Conservation (phyloP, 2,113 vertebrate genomes). For the Propithecus coquereli region DNA sequence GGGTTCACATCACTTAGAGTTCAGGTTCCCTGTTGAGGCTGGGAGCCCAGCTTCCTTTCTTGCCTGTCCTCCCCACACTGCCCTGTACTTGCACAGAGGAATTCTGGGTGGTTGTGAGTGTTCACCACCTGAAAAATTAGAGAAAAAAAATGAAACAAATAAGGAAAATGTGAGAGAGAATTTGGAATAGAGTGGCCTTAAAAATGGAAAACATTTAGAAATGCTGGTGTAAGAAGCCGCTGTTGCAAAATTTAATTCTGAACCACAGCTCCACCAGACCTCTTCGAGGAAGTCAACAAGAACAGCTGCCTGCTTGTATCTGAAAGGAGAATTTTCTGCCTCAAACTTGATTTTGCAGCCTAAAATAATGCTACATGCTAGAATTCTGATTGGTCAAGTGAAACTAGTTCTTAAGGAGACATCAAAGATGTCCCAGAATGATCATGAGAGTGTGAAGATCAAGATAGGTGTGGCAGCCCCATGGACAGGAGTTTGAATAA, state of each 20-base stretch:
- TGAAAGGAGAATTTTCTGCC: neutral
- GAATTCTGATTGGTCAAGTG: neutral
- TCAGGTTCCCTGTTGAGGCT: rapidly evolving
- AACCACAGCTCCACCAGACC: neutral
- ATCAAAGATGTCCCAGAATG: neutral
- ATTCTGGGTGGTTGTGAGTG: neutral
- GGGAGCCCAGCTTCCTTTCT: neutral
- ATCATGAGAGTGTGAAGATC: neutral
- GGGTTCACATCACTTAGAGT: too few species aligned
- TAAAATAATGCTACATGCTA: neutral
- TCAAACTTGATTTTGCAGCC: neutral
- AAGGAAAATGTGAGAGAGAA: neutral
- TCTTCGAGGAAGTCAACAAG: neutral
- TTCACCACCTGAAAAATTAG: neutral
- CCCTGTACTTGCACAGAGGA: neutral
- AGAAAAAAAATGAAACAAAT: neutral
- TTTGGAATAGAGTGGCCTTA: neutral
- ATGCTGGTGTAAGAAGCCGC: neutral
- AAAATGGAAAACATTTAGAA: neutral
- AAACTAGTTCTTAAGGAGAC: neutral
- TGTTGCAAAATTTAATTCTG: neutral
- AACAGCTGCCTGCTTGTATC: neutral
- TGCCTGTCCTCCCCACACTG: neutral
- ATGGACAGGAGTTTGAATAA: neutral
- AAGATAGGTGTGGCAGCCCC: neutral